A percentile compares a stretch with the other conserved stretches of the same genome.
Conservation (phyloP, 2,888 invertebrate species). For the Pollenia angustigena region DNA sequence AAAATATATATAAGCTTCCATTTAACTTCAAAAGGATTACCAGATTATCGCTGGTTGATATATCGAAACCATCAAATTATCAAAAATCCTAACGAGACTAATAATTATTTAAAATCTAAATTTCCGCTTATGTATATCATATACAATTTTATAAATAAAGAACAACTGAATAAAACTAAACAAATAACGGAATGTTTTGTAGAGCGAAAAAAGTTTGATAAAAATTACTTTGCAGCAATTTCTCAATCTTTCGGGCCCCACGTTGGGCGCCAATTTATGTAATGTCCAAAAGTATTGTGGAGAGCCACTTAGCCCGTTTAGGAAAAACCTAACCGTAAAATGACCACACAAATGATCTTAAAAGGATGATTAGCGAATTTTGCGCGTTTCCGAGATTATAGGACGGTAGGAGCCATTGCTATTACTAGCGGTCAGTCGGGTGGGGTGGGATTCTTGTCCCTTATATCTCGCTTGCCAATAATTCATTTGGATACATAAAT, state of each 20-base stretch:
- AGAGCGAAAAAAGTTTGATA: background rate
- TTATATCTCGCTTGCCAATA: too few relatives aligned
- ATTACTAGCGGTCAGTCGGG: too few relatives aligned
- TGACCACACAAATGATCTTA: too few relatives aligned
- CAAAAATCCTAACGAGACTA: background rate
- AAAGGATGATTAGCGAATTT: too few relatives aligned
- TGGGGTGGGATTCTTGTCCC: too few relatives aligned
- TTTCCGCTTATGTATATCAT: background rate
- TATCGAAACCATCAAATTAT: background rate
- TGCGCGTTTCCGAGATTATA: too few relatives aligned
- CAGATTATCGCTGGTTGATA: background rate
- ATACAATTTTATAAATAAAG: background rate
- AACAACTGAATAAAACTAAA: background rate
- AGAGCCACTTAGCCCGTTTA: too few relatives aligned
- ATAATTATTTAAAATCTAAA: background rate
- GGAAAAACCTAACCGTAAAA: too few relatives aligned
- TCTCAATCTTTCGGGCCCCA: background rate
- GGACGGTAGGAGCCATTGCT: too few relatives aligned
- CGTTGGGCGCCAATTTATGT: background rate
- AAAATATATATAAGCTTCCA: background rate
- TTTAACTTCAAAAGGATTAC: background rate
- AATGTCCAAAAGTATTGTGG: too few relatives aligned
- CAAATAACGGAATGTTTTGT: background rate
- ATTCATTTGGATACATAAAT: too few relatives aligned
- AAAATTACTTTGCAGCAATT: background rate